These are phyloP conservation scores for Micropoecilia bifurca DNA, from an alignment of 2,797 vertebrate genomes.

Conservation along the genomic window DNA sequence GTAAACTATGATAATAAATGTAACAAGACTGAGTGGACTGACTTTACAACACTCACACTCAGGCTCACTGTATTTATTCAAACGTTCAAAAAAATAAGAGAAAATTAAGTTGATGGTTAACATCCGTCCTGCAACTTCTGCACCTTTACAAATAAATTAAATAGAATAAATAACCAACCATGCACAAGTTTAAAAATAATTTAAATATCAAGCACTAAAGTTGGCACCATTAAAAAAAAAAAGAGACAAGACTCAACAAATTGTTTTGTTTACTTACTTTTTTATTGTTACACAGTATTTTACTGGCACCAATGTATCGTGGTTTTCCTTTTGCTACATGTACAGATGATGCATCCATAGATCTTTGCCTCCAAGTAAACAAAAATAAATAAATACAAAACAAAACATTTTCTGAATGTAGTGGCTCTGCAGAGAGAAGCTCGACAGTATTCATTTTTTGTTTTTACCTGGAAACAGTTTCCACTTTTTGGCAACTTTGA, in stretches of 20 bases:
- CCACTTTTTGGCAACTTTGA: constrained; percentile 79
- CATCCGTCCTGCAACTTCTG: no score
- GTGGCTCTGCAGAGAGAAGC: constrained; percentile 49
- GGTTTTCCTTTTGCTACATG: constrained; percentile 83
- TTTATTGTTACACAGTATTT: constrained; percentile 82
- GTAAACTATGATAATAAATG: no score
- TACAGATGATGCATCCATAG: constrained; percentile 77
- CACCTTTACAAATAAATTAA: no score
- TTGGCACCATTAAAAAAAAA: not conserved
- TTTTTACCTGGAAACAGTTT: constrained; percentile 23
- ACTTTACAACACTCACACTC: no score
- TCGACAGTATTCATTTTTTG: constrained; percentile 51
- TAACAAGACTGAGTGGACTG: no score
- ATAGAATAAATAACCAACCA: no score
- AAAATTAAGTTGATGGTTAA: no score
- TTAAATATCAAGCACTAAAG: not conserved
- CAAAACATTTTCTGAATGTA: constrained; percentile 63
- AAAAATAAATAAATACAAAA: constrained; percentile 82
- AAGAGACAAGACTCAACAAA: constrained; percentile 10
- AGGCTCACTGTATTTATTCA: no score
- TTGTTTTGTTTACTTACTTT: constrained; percentile 34
- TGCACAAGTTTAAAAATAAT: not conserved
- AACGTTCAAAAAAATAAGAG: no score
- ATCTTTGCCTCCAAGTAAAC: constrained; percentile 76
- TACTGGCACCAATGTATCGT: constrained; percentile 77